Percentiles rank a stretch among this genome's conserved stretches.
These are phyloP conservation scores for Tolmerus cingulatus DNA, from an alignment of 2,888 invertebrate genomes.

Conservation along the genomic window DNA sequence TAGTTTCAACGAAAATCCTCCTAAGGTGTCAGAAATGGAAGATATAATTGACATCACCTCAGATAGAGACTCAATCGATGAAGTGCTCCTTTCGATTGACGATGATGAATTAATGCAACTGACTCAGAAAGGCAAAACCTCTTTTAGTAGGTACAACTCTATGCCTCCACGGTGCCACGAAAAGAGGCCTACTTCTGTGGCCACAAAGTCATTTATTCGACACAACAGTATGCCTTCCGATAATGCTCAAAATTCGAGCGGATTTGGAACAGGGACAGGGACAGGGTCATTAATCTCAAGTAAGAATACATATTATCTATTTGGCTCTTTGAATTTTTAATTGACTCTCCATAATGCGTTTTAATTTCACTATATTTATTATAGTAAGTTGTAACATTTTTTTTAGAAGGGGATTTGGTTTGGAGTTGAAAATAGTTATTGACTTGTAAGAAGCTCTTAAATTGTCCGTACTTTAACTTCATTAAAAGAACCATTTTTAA, in stretches of 20 bases:
- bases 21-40: neutral
- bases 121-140: neutral
- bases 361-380: no score
- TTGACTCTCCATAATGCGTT: no score
- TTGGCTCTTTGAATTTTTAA: neutral
- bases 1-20: neutral
- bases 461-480: no score
- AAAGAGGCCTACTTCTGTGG: neutral
- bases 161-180: neutral
- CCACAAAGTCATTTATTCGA: neutral
- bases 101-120: neutral
- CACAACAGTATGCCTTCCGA: constrained; percentile 2
- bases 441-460: no score
- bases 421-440: no score
- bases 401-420: no score
- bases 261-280: neutral
- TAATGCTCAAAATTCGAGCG: neutral
- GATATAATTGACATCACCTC: neutral
- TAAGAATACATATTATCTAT: neutral
- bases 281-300: neutral
- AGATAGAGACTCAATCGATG: neutral
- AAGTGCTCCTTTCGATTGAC: neutral
- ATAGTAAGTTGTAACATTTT: no score
- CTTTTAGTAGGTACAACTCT: neutral
- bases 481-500: no score